These are phyloP conservation scores for Dugesia japonica DNA, from an alignment of 2,888 invertebrate genomes.

Conservation along the genomic window DNA sequence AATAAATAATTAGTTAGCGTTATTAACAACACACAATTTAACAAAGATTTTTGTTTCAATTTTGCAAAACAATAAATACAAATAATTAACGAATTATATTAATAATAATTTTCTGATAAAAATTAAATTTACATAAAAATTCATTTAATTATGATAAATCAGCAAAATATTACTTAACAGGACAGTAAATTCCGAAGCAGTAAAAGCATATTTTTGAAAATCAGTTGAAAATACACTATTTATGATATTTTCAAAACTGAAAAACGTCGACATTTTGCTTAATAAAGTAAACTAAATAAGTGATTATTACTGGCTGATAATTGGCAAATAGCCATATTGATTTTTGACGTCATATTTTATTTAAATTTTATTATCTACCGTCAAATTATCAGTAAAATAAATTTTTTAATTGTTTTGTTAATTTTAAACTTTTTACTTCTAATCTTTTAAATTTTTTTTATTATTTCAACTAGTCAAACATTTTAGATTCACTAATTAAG, in stretches of 20 bases:
- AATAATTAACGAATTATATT: too few species aligned
- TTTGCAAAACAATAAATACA: too few species aligned
- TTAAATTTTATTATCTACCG: not conserved
- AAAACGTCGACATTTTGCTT: conserved; percentile 10
- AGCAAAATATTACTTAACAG: not conserved
- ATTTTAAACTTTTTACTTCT: too few species aligned
- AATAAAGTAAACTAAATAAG: conserved; percentile 13
- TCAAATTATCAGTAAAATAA: not conserved
- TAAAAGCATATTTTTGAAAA: conserved; percentile 12
- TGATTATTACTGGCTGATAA: not conserved
- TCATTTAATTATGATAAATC: too few species aligned
- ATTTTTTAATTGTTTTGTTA: not conserved
- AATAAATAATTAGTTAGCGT: too few species aligned
- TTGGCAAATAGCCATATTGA: conserved; percentile 15
- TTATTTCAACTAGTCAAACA: too few species aligned
- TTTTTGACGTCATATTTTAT: not conserved
- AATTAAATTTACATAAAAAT: too few species aligned
- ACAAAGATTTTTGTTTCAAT: too few species aligned
- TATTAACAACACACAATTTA: too few species aligned
- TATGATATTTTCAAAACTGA: conserved; percentile 13
- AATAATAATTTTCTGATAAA: too few species aligned
- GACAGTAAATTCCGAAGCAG: not conserved
- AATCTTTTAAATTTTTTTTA: too few species aligned
- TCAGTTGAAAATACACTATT: conserved; percentile 1
- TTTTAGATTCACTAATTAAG: too few species aligned